phyloP scores from a whole-genome alignment of 1,140 invertebrate genomes.

The Colletes latitarsis region DNA sequence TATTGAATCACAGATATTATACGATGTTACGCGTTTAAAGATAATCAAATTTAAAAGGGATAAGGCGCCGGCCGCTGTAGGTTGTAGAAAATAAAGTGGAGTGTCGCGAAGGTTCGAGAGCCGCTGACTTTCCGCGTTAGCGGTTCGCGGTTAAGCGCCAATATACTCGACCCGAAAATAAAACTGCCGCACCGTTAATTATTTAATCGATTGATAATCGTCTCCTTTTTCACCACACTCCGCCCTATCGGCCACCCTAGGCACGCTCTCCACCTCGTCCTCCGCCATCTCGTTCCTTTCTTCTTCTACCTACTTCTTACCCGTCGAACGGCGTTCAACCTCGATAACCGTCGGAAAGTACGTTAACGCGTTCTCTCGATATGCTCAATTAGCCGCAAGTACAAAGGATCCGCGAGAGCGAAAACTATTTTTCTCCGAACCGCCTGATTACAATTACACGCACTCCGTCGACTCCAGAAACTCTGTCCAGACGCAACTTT shows the following conservation, averaged over 20 bases:
- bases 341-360: slow-evolving; percentile 26
- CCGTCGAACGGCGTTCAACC: neutral
- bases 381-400: slow-evolving; percentile 62
- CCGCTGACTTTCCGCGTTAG: neutral
- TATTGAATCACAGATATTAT: slow-evolving; percentile 44
- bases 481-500: slow-evolving; percentile 44
- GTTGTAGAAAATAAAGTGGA: neutral
- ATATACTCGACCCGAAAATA: neutral
- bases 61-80: neutral
- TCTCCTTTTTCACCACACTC: neutral
- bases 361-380: slow-evolving; percentile 37
- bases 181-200: neutral
- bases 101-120: neutral
- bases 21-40: slow-evolving; percentile 51
- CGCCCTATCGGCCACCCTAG: neutral
- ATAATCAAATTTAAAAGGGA: slow-evolving; percentile 44
- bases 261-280: neutral
- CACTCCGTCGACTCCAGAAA: slow-evolving; percentile 9
- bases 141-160: neutral
- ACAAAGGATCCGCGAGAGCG: slow-evolving; percentile 48
- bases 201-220: neutral
- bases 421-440: slow-evolving; percentile 54
- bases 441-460: slow-evolving; percentile 6
- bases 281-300: neutral
- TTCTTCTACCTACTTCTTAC: neutral